Evolutionary conservation across 2,113 vertebrate species (phyloP), one percentile per base, ranked within the genome.

Genomic region (Amazona guildingii): DNA sequence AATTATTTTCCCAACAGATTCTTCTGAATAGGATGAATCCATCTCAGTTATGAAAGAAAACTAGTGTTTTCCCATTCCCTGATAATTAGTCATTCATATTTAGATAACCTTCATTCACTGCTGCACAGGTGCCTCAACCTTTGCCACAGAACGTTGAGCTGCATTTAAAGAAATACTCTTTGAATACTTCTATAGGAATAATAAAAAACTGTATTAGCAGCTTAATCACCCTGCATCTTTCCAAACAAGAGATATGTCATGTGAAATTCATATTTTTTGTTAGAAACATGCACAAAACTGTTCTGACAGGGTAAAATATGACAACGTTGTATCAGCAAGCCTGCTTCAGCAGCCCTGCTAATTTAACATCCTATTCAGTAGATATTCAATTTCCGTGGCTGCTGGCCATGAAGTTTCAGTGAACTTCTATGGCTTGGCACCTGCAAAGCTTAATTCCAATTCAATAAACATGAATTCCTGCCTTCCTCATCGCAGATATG

Each of bases 291-390:
- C 92, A 97, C 83, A 84, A 78, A 96, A 90, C 79, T 48, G 59
- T 88, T 88, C 76, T 94, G 92, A 92, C 83, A 95, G 79, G 80
- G 79, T 93, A 70, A 94, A 96, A 88, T 92, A 90, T 81, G 95
- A 96, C 96, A 96, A 76, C 31, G 91, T 94, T 89, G 69, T 95
- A 90, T 95, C 92, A 95, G 94, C 90, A 95, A 92, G 77, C 91
- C 94, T 92, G 68, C 93, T 95, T 96, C 94, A 93, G 83, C 80
- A 94, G 86, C 83, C 95, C 59, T 91, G 85, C 90, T 97, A 96
- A 95, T 96, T 98, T 97, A 97, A 95, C 95, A 80, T 33, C 72
- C 94, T 96, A 97, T 97, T 97, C 97, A 98, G 96, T 96, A 97
- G 97, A 97, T 96, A 98, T 87, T 92, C 90, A 94, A 76, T 92